Evolutionary conservation across 2,888 invertebrate species (phyloP).

Genomic region (Eupithecia tripunctaria): DNA sequence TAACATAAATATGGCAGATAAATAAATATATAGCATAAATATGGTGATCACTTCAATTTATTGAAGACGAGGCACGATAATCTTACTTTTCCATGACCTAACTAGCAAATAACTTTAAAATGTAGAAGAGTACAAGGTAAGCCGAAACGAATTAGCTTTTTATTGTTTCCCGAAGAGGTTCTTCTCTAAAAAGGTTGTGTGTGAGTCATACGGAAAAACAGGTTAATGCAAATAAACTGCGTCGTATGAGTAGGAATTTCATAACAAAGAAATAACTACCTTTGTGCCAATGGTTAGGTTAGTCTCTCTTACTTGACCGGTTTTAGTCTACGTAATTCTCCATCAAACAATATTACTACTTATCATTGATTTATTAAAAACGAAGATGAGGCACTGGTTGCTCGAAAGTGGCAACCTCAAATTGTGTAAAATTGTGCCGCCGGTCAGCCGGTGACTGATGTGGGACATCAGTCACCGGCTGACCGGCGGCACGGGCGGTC

Average conservation of each 20-base stretch:
- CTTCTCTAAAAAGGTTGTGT: neutral
- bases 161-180: neutral
- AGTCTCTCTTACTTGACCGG: too few species aligned
- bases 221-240: slow-evolving; percentile 4
- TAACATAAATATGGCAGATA: too few species aligned
- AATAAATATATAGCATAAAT: too few species aligned
- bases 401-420: too few species aligned
- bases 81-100: neutral
- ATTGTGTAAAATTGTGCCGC: too few species aligned
- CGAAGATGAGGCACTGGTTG: too few species aligned
- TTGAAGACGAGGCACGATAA: neutral
- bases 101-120: neutral
- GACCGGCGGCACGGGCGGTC: too few species aligned
- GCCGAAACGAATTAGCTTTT: neutral
- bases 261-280: neutral
- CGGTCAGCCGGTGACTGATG: too few species aligned
- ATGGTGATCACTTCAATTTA: too few species aligned
- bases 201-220: neutral
- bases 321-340: neutral
- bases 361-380: too few species aligned
- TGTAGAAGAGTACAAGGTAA: neutral
- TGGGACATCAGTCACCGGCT: too few species aligned
- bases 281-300: neutral
- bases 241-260: neutral
- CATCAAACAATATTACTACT: neutral